A percentile compares a stretch with the other conserved stretches of the same genome.
phyloP scores from a whole-genome alignment of 2,113 vertebrate genomes.

The Ovis canadensis region DNA sequence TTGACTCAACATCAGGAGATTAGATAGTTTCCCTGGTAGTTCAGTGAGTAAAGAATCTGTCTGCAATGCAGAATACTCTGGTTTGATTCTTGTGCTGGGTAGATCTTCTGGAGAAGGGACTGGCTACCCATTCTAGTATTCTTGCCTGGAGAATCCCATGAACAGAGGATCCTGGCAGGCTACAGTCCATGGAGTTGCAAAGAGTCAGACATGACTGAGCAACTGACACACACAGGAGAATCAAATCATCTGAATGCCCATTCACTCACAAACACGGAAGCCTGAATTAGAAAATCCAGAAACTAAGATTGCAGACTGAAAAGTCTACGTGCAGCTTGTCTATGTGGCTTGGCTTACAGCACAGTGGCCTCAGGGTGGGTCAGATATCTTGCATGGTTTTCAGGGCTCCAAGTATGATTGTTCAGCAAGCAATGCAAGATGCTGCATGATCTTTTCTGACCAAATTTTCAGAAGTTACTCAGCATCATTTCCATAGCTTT shows the following conservation, averaged over 20 bases:
- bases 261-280: background rate
- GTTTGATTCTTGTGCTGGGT: background rate
- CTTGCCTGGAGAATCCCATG: background rate
- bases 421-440: background rate
- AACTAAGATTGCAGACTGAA: background rate
- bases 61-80: background rate
- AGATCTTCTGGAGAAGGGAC: background rate
- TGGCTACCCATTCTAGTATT: background rate
- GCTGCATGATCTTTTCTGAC: background rate
- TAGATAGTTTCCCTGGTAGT: background rate
- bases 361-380: background rate
- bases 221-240: background rate
- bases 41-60: background rate
- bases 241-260: background rate
- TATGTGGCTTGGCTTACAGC: background rate
- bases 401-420: background rate
- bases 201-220: background rate
- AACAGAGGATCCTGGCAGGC: background rate
- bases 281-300: background rate
- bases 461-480: background rate
- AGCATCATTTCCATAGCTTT: background rate
- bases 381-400: background rate
- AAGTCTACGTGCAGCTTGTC: too few species aligned
- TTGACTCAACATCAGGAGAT: background rate
- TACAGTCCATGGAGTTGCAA: rapidly evolving